These are phyloP conservation scores for Ambastaia sidthimunki DNA, from an alignment of 2,797 vertebrate genomes.

Conservation along the genomic window DNA sequence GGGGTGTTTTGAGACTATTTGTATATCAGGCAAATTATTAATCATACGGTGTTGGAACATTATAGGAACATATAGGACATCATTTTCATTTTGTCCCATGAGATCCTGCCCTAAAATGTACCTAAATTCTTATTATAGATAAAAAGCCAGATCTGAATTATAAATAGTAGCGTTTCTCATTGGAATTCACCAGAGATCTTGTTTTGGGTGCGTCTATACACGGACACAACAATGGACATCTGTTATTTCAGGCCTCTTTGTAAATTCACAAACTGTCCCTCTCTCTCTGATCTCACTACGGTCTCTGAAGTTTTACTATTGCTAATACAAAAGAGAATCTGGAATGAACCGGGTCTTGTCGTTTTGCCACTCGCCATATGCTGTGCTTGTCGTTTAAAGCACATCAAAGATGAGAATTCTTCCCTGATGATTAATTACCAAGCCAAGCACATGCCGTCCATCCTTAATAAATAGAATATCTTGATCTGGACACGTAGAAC, in stretches of 20 bases:
- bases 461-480: slow-evolving; percentile 58
- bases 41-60: neutral
- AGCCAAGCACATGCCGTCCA: slow-evolving; percentile 39
- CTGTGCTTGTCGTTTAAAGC: slow-evolving; percentile 60
- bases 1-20: too few species aligned
- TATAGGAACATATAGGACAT: neutral
- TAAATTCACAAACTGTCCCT: slow-evolving; percentile 12
- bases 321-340: slow-evolving; percentile 61
- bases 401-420: slow-evolving; percentile 65
- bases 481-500: slow-evolving; percentile 18
- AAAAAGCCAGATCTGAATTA: neutral
- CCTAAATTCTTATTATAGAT: neutral
- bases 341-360: slow-evolving; percentile 65
- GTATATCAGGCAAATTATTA: neutral
- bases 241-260: slow-evolving; percentile 23
- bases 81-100: neutral
- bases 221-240: slow-evolving; percentile 7
- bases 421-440: slow-evolving; percentile 70
- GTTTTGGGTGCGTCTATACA: neutral
- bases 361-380: slow-evolving; percentile 70
- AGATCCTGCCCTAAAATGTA: neutral
- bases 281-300: neutral
- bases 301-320: slow-evolving; percentile 30
- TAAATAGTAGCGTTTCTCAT: neutral
- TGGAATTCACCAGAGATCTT: slow-evolving; percentile 2